A percentile compares a stretch with the other conserved stretches of the same genome.
phyloP scores from a whole-genome alignment of 2,888 invertebrate genomes.

The Melinopterus prodromus region DNA sequence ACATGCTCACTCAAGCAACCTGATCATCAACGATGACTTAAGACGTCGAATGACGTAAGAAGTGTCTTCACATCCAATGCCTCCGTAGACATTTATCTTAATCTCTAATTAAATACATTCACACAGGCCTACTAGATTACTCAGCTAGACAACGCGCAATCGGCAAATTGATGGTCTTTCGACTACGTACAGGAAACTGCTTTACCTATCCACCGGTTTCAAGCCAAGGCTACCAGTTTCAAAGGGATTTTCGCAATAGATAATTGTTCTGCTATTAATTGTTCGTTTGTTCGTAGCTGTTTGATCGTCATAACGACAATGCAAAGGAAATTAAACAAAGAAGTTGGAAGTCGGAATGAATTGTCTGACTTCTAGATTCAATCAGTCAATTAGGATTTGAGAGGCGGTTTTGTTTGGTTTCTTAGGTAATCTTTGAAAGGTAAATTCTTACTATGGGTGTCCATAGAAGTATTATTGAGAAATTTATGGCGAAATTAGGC shows the following conservation, averaged over 20 bases:
- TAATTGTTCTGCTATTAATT: background rate
- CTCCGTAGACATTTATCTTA: background rate
- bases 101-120: background rate
- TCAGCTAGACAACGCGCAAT: background rate
- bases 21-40: background rate
- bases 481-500: too few relatives aligned
- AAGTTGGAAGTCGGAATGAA: background rate
- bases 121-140: background rate
- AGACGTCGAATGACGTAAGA: background rate
- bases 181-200: background rate
- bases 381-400: background rate
- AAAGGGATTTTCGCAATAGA: background rate
- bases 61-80: background rate
- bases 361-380: background rate
- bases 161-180: background rate
- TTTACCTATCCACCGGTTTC: background rate
- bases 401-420: background rate
- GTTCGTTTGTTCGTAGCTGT: background rate
- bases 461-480: too few relatives aligned
- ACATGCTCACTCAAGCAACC: background rate
- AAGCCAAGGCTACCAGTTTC: background rate
- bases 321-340: background rate
- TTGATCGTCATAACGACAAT: background rate
- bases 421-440: background rate
- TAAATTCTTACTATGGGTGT: too few relatives aligned